Base-by-base conservation (phyloP, 2,888 invertebrate genomes). In the Periphyllus acericola region DNA sequence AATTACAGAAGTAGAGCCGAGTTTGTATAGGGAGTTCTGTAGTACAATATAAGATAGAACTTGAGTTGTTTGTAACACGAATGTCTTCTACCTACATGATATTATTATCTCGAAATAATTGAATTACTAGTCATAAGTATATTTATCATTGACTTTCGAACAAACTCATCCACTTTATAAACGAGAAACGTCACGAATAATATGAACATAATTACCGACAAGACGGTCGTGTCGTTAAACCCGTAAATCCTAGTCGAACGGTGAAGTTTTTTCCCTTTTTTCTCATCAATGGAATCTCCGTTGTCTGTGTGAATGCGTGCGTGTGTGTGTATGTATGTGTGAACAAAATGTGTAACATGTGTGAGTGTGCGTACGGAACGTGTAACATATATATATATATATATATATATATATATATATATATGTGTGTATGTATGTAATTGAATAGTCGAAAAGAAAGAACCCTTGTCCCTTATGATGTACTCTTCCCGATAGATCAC, bases 401-500 rank as follows among this genome's bases (percentile, higher is more conserved):
- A 29, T n/a, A n/a, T n/a, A n/a, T 2, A 8, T 5, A 46, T 36
- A 55, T 52, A 55, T 72, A 52, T 46, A 29, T 34, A 72, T 52
- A 21, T 68, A 21, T 25, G 29, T 71, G 8, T 52, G 19, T 6
- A 21, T 29, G 75, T 40, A n/a, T 66, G 80, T 66, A 84, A 75
- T 66, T 11, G 40, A 75, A 84, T 84, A 84, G 29, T 80, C 6
- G 6, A 68, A 68, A 80, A 32, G 36, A 78, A 76, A 34, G 32
- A 46, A 68, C 76, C 36, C 76, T 60, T 46, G 74, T 76, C 66
- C 46, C 75, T 84, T 25, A 34, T 79, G 8, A 46, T 60, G 34
- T 46, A n/a, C 46, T 66, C n/a, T 46, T 84, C n/a, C 60, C 78
- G 34, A 75, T 83, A 84, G 76, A 85, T 85, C 52, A 60, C 60